These are phyloP conservation scores for Urocitellus parryii DNA, from an alignment of 2,113 vertebrate genomes.

Conservation along the genomic window DNA sequence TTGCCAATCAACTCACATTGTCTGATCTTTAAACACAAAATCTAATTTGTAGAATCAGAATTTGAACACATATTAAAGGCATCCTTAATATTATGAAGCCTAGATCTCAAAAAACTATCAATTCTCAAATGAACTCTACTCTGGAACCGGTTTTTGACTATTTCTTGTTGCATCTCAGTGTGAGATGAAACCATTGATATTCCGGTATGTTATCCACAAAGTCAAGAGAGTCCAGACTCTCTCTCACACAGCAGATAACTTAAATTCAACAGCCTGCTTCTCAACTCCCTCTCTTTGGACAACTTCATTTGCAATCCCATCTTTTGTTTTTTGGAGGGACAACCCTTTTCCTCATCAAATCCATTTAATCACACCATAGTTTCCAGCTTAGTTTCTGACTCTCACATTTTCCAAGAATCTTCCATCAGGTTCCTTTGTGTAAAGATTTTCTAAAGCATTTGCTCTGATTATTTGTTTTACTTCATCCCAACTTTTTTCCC, in stretches of 20 bases:
- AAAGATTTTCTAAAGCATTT: not conserved
- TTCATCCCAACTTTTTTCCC: not conserved
- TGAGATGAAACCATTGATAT: slow-evolving; percentile 42
- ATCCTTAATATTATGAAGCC: slow-evolving; percentile 1
- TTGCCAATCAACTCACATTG: not conserved
- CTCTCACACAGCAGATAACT: not conserved
- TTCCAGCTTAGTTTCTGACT: not conserved
- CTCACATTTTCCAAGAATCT: not conserved
- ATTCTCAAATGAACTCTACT: not conserved
- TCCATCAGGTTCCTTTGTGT: not conserved
- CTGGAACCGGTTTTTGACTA: not conserved
- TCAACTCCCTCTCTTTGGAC: not conserved
- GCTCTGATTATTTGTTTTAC: slow-evolving; percentile 13
- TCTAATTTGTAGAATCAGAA: slow-evolving; percentile 30
- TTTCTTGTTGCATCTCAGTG: not conserved
- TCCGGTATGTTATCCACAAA: slow-evolving; percentile 21
- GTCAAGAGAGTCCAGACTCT: slow-evolving; percentile 31
- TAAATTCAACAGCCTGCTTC: not conserved
- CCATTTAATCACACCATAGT: not conserved
- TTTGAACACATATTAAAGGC: slow-evolving; percentile 1
- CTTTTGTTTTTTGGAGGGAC: not conserved
- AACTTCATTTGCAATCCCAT: not conserved
- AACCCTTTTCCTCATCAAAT: not conserved
- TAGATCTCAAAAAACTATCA: slow-evolving; percentile 26
- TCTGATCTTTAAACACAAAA: not conserved